phyloP scores from a whole-genome alignment of 2,113 vertebrate genomes.

The Entelurus aequoreus region DNA sequence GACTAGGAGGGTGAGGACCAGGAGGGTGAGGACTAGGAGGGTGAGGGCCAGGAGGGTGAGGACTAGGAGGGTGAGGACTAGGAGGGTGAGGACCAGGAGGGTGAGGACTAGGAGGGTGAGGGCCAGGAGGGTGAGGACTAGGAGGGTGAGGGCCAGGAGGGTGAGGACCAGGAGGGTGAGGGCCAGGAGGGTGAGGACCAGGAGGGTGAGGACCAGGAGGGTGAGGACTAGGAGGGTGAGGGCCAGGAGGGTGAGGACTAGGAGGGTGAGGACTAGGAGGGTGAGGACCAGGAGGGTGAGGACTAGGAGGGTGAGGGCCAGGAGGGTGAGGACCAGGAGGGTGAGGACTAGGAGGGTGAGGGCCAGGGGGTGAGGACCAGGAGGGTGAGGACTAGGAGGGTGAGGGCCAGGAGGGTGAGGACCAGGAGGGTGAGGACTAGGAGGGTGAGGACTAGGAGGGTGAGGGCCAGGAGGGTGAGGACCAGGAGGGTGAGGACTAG shows the following conservation, averaged over 20 bases:
- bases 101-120: background rate
- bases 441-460: no score
- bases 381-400: background rate
- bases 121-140: background rate
- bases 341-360: background rate
- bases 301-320: background rate
- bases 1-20: background rate
- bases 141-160: background rate
- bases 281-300: background rate
- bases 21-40: no score
- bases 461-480: background rate
- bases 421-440: background rate
- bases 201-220: background rate
- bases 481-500: background rate
- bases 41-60: background rate
- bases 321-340: background rate
- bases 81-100: background rate
- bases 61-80: background rate
- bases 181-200: background rate
- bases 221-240: no score
- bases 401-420: background rate
- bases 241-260: background rate
- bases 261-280: background rate
- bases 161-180: background rate
- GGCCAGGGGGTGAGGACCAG: background rate